These are phyloP conservation scores for Sander vitreus DNA, from an alignment of 2,113 vertebrate genomes.

Conservation along the genomic window DNA sequence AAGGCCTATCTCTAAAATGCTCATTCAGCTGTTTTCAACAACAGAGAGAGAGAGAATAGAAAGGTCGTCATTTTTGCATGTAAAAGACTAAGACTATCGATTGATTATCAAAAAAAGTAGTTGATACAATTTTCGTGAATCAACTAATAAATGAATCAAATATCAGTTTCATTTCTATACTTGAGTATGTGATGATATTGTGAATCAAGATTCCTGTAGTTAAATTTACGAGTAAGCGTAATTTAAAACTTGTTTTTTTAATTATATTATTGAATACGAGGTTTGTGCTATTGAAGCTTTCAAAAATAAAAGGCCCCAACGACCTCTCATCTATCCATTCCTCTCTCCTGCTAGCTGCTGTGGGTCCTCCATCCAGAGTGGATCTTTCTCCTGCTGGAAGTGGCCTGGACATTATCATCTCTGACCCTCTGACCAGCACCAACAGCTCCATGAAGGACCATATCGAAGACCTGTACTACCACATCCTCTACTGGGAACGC, in stretches of 20 bases:
- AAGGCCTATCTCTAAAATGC: too few relatives aligned
- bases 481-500: slow-evolving; percentile 70
- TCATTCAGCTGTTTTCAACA: too few relatives aligned
- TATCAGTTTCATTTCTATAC: too few relatives aligned
- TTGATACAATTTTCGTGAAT: too few relatives aligned
- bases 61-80: too few relatives aligned
- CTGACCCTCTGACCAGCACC: slow-evolving; percentile 62
- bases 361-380: slow-evolving; percentile 77
- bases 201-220: neutral
- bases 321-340: neutral
- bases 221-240: neutral
- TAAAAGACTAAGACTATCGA: too few relatives aligned
- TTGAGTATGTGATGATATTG: neutral
- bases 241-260: neutral
- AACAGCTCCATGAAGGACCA: slow-evolving; percentile 72
- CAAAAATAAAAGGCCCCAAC: neutral
- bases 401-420: slow-evolving; percentile 64
- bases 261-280: neutral
- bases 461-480: slow-evolving; percentile 41
- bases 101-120: too few relatives aligned
- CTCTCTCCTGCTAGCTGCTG: slow-evolving; percentile 48
- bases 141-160: too few relatives aligned
- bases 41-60: too few relatives aligned
- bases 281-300: neutral
- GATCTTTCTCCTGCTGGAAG: slow-evolving; percentile 33